Percentiles rank a stretch among this genome's conserved stretches.
Conservation (phyloP, 2,113 vertebrate species). For the Phalacrocorax aristotelis region DNA sequence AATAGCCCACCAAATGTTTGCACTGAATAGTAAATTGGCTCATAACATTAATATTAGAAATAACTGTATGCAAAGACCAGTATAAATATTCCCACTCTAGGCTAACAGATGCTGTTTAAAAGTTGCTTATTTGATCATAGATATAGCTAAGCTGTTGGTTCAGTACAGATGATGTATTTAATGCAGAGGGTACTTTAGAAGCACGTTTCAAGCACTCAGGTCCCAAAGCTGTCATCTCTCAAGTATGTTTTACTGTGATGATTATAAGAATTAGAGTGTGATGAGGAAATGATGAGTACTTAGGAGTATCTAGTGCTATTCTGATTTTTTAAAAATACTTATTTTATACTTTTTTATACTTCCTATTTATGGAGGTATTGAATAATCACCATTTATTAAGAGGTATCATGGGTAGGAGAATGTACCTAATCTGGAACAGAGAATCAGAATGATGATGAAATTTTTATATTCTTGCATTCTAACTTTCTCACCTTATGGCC, state of each 20-base stretch:
- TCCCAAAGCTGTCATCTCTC: not conserved
- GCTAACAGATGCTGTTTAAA: not conserved
- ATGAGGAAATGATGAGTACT: not conserved
- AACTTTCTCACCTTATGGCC: not conserved
- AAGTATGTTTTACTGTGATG: not conserved
- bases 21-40: not conserved
- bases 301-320: not conserved
- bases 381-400: not conserved
- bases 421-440: not conserved
- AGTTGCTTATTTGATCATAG: not conserved
- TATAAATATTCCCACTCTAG: not conserved
- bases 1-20: not conserved
- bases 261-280: not conserved
- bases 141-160: not conserved
- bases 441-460: not conserved
- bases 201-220: not conserved
- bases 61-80: not conserved
- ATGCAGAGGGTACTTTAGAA: not conserved
- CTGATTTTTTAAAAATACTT: rapidly evolving
- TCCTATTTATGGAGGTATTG: not conserved
- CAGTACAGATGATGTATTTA: not conserved
- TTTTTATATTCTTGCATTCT: not conserved
- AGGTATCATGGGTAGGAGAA: not conserved
- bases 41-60: not conserved
- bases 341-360: not conserved